Evolutionary conservation across 23 tunicate species (phyloP).

Genomic region (Halocynthia aurantium): DNA sequence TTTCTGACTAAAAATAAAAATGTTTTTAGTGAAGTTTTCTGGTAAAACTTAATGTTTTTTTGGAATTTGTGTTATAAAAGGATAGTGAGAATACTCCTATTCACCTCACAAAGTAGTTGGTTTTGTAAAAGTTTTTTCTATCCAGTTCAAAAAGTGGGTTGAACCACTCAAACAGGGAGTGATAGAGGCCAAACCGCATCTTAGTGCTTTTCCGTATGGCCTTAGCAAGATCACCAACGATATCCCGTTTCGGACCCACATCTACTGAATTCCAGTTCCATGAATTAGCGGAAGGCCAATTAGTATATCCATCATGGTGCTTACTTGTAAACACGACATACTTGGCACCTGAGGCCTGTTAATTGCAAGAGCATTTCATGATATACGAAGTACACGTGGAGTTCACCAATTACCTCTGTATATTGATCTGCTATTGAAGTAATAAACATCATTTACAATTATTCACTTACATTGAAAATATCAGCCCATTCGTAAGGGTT

Average conservation of each 20-base stretch:
- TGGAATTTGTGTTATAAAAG: neutral
- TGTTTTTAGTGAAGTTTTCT: neutral
- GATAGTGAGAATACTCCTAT: neutral
- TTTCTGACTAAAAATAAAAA: slow-evolving; percentile 12
- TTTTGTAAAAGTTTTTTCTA: slow-evolving; percentile 34
- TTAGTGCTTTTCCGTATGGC: slow-evolving; percentile 56
- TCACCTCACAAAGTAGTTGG: slow-evolving; percentile 67
- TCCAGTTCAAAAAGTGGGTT: slow-evolving; percentile 50
- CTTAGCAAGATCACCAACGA: slow-evolving; percentile 69
- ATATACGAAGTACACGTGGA: neutral
- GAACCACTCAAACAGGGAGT: slow-evolving; percentile 80
- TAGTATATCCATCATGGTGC: slow-evolving; percentile 91
- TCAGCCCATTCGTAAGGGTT: slow-evolving; percentile 77
- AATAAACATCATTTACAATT: too few species aligned
- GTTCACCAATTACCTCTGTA: too few species aligned
- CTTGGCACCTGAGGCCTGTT: slow-evolving; percentile 49
- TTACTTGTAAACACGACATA: slow-evolving; percentile 56
- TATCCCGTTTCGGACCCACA: slow-evolving; percentile 79
- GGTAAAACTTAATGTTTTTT: neutral
- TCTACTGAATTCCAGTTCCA: slow-evolving; percentile 90
- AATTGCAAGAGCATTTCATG: neutral
- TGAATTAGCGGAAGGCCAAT: slow-evolving; percentile 81
- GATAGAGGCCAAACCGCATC: slow-evolving; percentile 71
- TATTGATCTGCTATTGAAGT: too few species aligned
- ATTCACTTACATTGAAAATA: slow-evolving; percentile 35